Evolutionary conservation across 2,888 invertebrate genomes (phyloP).

Genomic region (Philopedon plagiatum): DNA sequence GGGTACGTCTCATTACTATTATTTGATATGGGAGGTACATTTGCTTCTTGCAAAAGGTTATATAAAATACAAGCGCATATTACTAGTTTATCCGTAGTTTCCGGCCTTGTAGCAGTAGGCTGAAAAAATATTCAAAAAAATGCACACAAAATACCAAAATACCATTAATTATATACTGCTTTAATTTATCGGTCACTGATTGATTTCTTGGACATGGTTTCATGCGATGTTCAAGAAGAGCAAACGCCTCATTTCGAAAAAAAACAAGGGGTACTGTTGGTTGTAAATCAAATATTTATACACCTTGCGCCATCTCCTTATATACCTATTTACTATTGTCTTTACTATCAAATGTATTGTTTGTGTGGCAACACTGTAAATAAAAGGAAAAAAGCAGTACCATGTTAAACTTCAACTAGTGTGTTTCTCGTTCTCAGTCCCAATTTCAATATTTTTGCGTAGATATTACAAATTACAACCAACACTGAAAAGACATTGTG

Average conservation of each 20-base stretch:
- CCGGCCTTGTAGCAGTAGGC: not conserved
- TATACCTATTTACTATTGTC: no score
- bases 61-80: not conserved
- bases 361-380: no score
- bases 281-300: no score
- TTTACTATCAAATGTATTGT: no score
- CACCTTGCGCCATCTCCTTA: no score
- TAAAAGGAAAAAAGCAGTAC: no score
- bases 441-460: no score
- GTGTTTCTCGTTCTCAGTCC: no score
- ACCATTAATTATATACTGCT: not conserved
- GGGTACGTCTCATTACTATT: not conserved
- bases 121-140: not conserved
- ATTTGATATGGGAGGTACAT: not conserved
- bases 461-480: no score
- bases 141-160: no score
- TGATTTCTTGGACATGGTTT: not conserved
- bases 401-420: no score
- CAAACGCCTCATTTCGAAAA: not conserved
- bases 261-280: not conserved
- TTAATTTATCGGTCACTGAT: not conserved
- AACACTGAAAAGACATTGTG: no score
- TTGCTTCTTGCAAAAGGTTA: not conserved
- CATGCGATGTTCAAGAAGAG: not conserved
- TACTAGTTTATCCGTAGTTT: not conserved